phyloP scores from a whole-genome alignment of 2,797 vertebrate genomes.

The Amblyraja radiata region DNA sequence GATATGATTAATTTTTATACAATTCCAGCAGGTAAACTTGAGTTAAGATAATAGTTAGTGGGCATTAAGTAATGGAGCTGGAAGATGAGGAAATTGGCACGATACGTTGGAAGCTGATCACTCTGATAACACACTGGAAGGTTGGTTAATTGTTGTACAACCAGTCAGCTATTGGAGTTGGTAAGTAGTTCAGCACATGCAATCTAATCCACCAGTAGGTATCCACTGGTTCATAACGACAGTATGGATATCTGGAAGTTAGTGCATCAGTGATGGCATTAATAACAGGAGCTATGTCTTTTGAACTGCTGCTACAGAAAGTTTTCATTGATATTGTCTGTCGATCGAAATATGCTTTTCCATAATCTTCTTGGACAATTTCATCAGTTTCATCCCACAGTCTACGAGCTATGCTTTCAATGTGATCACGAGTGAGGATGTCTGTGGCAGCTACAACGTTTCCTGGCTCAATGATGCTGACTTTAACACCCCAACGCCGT shows the following conservation, averaged over 20 bases:
- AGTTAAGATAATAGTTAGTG: background rate
- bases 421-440: slow-evolving; percentile 60
- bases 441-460: slow-evolving; percentile 74
- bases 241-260: slow-evolving; percentile 58
- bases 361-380: slow-evolving; percentile 65
- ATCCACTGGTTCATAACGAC: slow-evolving; percentile 70
- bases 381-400: slow-evolving; percentile 64
- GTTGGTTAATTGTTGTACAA: slow-evolving; percentile 56
- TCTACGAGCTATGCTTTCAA: slow-evolving; percentile 58
- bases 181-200: slow-evolving; percentile 71
- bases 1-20: background rate
- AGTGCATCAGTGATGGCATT: slow-evolving; percentile 67
- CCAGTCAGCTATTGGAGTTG: slow-evolving; percentile 64
- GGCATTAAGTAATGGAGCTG: background rate
- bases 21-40: background rate
- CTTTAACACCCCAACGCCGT: slow-evolving; percentile 74
- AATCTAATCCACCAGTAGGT: slow-evolving; percentile 72
- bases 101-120: slow-evolving; percentile 30
- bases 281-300: slow-evolving; percentile 58
- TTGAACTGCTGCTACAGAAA: slow-evolving; percentile 62
- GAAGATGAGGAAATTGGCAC: slow-evolving; percentile 41
- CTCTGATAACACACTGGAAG: background rate
- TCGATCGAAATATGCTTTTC: slow-evolving; percentile 60
- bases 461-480: slow-evolving; percentile 71
- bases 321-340: slow-evolving; percentile 65